Evolutionary conservation across 2,888 invertebrate genomes (phyloP).

Genomic region (Chaitophorus viminalis): DNA sequence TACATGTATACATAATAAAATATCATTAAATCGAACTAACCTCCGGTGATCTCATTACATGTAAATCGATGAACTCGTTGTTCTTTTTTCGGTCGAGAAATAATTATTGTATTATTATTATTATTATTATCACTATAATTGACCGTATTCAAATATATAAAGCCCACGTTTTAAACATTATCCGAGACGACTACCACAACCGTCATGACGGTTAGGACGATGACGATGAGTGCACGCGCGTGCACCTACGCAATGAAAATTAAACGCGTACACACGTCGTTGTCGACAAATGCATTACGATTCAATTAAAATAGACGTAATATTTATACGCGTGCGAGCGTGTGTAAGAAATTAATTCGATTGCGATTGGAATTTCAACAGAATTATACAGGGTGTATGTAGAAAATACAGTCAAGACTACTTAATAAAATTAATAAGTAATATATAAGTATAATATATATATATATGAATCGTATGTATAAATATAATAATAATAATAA

Average conservation of each 20-base stretch:
- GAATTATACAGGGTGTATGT: not conserved
- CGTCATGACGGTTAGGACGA: not conserved
- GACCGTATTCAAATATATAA: slow-evolving; percentile 17
- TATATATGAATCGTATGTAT: too few species aligned
- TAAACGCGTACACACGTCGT: not conserved
- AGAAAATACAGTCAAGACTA: not conserved
- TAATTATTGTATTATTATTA: slow-evolving; percentile 39
- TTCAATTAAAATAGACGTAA: slow-evolving; percentile 33
- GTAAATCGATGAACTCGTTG: slow-evolving; percentile 15
- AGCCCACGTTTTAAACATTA: slow-evolving; percentile 28
- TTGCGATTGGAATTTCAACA: not conserved
- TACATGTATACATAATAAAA: not conserved
- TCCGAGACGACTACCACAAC: not conserved
- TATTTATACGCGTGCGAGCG: not conserved
- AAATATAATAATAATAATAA: too few species aligned
- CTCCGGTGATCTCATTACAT: slow-evolving; percentile 14
- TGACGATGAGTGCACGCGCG: not conserved
- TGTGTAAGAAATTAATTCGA: not conserved
- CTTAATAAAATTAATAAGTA: too few species aligned
- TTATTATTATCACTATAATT: not conserved
- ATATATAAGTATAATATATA: too few species aligned
- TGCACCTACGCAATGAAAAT: not conserved
- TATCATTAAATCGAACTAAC: too few species aligned
- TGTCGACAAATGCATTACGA: not conserved
- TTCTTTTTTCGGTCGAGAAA: not conserved